Percentiles rank a stretch among this genome's conserved stretches.
Evolutionary conservation across 2,888 invertebrate genomes (phyloP).

Genomic region (Melinopterus prodromus): DNA sequence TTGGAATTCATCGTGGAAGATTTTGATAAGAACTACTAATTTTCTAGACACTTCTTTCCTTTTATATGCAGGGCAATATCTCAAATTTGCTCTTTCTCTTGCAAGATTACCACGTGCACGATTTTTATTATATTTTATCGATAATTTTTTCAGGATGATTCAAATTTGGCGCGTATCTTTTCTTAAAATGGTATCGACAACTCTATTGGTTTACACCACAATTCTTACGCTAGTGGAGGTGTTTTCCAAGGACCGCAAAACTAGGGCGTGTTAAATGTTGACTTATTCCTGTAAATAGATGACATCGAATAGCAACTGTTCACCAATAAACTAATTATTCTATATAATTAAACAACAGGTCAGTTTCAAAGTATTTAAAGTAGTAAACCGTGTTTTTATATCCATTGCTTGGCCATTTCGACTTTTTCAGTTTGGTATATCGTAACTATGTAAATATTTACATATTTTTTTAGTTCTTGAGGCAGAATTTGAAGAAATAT

Average conservation of each 20-base stretch:
- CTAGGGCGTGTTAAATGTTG: neutral
- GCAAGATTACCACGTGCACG: neutral
- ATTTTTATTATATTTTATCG: neutral
- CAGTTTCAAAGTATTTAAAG: neutral
- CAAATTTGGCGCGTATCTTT: neutral
- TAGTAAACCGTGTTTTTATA: neutral
- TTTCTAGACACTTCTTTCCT: neutral
- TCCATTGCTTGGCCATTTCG: neutral
- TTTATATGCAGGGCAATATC: neutral
- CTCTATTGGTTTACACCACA: neutral
- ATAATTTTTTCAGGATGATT: neutral
- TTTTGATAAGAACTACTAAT: neutral
- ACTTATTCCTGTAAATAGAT: no score
- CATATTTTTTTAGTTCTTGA: neutral
- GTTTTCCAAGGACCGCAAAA: neutral
- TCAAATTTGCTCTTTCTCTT: no score
- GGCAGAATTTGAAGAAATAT: conserved; percentile 46
- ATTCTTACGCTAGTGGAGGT: neutral
- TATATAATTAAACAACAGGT: neutral
- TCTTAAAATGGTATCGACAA: conserved; percentile 4
- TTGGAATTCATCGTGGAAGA: neutral
- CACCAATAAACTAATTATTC: neutral
- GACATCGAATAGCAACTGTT: neutral
- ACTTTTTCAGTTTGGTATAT: neutral
- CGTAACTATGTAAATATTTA: neutral